Conservation (phyloP, 2,797 vertebrate species). For the Mormyrus proboscirostris region DNA sequence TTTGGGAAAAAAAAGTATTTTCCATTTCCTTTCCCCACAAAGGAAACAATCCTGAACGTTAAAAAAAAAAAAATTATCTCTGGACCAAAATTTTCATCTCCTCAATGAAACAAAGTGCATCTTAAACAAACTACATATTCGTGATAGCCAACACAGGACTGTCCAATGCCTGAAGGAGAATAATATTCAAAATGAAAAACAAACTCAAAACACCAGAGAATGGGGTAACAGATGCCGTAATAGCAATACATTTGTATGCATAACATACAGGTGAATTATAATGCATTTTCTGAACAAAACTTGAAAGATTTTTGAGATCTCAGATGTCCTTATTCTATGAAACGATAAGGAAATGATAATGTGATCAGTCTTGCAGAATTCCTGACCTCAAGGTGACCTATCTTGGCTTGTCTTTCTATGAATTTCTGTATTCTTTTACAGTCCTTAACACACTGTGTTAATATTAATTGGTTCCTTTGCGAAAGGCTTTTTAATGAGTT, state of each 20-base stretch:
- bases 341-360: neutral
- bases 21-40: constrained; percentile 16
- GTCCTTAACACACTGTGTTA: neutral
- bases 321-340: neutral
- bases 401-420: neutral
- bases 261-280: neutral
- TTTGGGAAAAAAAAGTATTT: neutral
- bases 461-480: neutral
- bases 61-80: neutral
- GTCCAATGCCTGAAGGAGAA: neutral
- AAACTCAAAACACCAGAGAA: neutral
- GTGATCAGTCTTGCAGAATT: neutral
- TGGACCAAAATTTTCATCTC: neutral
- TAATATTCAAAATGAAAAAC: neutral
- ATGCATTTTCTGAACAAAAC: neutral
- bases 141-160: neutral
- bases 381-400: neutral
- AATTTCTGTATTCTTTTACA: neutral
- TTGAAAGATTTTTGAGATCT: neutral
- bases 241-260: neutral
- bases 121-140: neutral
- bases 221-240: neutral
- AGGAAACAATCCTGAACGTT: constrained; percentile 21
- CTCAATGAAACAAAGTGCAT: neutral
- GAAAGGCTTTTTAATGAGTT: neutral